Evolutionary conservation across 1,140 invertebrate genomes (phyloP).

Genomic region (Melanaphis sacchari): DNA sequence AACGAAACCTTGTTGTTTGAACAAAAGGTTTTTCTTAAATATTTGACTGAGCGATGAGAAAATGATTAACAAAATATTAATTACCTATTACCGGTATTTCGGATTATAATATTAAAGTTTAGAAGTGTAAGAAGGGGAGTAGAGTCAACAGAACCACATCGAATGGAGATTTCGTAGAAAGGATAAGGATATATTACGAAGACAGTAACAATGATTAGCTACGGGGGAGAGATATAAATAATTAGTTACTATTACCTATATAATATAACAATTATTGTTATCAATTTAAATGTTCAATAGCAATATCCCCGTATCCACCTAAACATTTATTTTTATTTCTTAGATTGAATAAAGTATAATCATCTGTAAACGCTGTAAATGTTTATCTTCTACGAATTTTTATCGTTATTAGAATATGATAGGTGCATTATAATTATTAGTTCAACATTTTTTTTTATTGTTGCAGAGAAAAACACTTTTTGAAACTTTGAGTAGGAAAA

Average conservation of each 20-base stretch:
- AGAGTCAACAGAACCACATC: background rate
- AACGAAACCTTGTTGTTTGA: background rate
- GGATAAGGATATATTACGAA: background rate
- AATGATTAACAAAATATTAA: background rate
- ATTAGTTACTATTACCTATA: background rate
- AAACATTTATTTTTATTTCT: background rate
- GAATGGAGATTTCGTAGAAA: background rate
- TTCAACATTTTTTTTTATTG: background rate
- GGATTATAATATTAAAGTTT: background rate
- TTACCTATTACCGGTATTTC: background rate
- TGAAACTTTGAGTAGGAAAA: constrained; percentile 58
- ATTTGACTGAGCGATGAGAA: background rate
- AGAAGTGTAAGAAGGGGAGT: background rate
- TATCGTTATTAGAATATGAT: background rate
- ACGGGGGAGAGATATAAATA: background rate
- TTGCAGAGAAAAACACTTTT: constrained; percentile 45
- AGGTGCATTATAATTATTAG: background rate
- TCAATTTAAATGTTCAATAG: background rate
- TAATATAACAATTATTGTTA: background rate
- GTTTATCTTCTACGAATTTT: background rate
- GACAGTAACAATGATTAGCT: background rate
- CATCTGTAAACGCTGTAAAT: too few relatives aligned
- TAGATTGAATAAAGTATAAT: background rate
- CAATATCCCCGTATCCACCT: background rate
- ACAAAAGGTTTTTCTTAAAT: background rate